Evolutionary conservation across 2,888 invertebrate species (phyloP).

Genomic region (Ashinkailepas kermadecensis): DNA sequence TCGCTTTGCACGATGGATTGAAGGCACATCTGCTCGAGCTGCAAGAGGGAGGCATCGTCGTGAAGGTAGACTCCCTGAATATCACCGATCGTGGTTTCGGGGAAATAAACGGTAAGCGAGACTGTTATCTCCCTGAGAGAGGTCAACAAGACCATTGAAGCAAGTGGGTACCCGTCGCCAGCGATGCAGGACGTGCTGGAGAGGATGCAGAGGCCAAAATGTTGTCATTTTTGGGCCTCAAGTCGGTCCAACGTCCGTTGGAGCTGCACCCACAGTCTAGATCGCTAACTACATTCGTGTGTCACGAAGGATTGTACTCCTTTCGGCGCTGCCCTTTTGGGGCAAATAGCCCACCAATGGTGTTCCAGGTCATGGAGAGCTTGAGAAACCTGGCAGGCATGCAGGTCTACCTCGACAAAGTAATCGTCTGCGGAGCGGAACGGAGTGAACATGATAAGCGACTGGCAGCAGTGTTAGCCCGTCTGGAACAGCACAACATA

Average conservation of each 20-base stretch:
- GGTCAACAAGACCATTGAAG: neutral
- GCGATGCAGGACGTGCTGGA: neutral
- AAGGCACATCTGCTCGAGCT: neutral
- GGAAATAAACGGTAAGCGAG: neutral
- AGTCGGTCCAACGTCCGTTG: neutral
- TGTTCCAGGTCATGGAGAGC: neutral
- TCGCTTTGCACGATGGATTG: neutral
- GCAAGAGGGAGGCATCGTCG: neutral
- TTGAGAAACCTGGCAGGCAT: neutral
- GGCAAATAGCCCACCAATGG: neutral
- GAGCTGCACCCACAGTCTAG: neutral
- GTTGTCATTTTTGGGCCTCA: neutral
- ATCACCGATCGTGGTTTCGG: neutral
- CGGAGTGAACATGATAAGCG: neutral
- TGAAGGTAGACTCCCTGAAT: neutral
- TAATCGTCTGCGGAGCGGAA: neutral
- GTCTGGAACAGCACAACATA: neutral
- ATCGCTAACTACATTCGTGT: neutral
- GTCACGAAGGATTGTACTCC: neutral
- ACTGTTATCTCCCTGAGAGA: neutral
- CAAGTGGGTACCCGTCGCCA: neutral
- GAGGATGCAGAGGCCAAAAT: neutral
- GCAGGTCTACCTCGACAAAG: neutral
- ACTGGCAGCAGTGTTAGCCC: neutral
- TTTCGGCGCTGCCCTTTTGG: neutral